Percentiles rank a stretch among this genome's conserved stretches.
Conservation (phyloP, 1,140 invertebrate genomes). For the Pogonognathellus flavescens region DNA sequence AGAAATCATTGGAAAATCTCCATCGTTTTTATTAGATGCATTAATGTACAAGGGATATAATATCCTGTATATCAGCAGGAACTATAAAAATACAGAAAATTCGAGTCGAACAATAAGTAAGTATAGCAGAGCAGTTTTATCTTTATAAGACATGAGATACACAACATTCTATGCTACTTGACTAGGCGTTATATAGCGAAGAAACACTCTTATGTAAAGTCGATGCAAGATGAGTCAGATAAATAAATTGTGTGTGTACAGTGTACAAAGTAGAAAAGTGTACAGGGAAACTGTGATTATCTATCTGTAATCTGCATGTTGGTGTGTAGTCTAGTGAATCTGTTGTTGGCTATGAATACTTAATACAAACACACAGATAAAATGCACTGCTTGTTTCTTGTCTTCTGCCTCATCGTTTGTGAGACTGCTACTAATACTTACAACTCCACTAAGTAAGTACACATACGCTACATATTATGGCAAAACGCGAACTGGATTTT, state of each 20-base stretch:
- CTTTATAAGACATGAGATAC: background rate
- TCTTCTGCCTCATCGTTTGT: background rate
- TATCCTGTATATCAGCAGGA: constrained; percentile 20
- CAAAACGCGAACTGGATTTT: no score
- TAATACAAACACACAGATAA: constrained; percentile 20
- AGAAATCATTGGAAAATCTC: constrained; percentile 21
- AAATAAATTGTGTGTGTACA: background rate
- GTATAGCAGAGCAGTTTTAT: background rate
- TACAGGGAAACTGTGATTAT: constrained; percentile 30
- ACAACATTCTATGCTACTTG: background rate
- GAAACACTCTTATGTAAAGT: background rate
- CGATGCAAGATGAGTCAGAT: constrained; percentile 19
- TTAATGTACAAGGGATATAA: background rate
- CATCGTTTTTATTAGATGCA: background rate
- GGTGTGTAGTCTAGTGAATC: constrained; percentile 39
- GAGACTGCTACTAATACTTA: background rate
- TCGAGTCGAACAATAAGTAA: no score
- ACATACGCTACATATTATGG: no score
- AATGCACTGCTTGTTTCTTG: background rate
- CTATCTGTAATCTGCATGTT: constrained; percentile 34
- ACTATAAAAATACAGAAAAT: constrained; percentile 1
- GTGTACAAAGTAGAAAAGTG: constrained; percentile 2
- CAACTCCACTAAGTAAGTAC: no score
- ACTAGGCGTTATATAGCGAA: background rate
- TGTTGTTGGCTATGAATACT: constrained; percentile 44